Conservation (phyloP, 2,113 vertebrate species). For the Geococcyx californianus region DNA sequence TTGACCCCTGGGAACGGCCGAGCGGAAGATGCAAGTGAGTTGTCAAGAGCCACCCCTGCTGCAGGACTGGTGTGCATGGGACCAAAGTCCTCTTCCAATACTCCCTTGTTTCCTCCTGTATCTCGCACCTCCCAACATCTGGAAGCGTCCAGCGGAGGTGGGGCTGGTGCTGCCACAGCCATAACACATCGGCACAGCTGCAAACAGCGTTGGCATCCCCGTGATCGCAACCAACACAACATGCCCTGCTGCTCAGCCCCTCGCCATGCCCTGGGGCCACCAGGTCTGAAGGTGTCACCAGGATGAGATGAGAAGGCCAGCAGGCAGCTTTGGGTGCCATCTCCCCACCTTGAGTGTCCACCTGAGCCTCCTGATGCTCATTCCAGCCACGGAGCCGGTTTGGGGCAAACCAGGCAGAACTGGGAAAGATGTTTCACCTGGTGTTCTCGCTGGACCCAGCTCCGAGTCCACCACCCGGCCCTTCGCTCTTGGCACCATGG, state of each 20-base stretch:
- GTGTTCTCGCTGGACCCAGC: background rate
- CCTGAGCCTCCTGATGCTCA: background rate
- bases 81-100: background rate
- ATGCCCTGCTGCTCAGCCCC: background rate
- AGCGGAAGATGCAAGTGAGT: background rate
- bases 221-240: accelerated
- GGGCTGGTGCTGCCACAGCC: background rate
- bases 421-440: background rate
- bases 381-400: background rate
- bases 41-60: background rate
- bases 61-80: accelerated
- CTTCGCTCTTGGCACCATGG: background rate
- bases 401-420: background rate
- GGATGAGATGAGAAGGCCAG: background rate
- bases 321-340: background rate
- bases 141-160: background rate
- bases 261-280: background rate
- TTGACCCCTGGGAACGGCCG: accelerated
- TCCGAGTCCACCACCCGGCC: background rate
- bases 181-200: accelerated
- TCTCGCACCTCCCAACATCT: slow-evolving; percentile 2
- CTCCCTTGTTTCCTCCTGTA: background rate
- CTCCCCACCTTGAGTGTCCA: background rate
- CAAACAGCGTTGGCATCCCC: background rate
- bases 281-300: background rate